Evolutionary conservation across 2,888 invertebrate species (phyloP), one percentile per base, ranked within the genome.

Genomic region (Harpalus rubripes): DNA sequence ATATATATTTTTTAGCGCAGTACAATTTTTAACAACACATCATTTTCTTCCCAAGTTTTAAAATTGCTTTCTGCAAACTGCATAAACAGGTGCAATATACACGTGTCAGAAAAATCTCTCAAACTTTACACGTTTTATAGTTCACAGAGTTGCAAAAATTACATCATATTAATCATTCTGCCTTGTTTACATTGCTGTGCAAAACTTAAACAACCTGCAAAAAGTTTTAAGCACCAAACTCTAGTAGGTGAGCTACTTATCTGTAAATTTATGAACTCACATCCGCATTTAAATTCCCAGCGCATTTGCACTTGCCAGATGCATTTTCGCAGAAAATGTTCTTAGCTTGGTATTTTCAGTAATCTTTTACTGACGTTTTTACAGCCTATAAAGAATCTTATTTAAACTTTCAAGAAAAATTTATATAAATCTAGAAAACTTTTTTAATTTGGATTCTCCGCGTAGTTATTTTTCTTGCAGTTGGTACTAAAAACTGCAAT

Each of bases 151-250:
- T 22, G 61, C 22, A 63, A 63, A 63, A 63, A 26, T 61, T 22
- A 26, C 22, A 18, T 63, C 16, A 63, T 32, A 32, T 32, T 32
- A 63, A 26, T 63, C 22, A 18, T 22, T 16, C 59, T 26, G 63
- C 63, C 8, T 63, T 63, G 63, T 63, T 63, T 63, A 18, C 26
- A 32, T 26, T 63, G 10, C 63, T 22, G 5, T 10, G 22, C 22
- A 63, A 59, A 63, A 63, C 63, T 22, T 63, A 63, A 63, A 10
- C n/a, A 68, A 68, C 68, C 68, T 68, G 41, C 68, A 68, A 32
- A 68, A 68, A 68, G 68, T 68, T 39, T 39, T 68, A 68, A 68
- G 39, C 7, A 68, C 32, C n/a, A n/a, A 39, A 12, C 68, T 39
- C 32, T 7, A 12, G 22, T 12, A 32, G 12, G 63, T 26, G 26